Base-by-base conservation (phyloP, 2,113 vertebrate species). In the Sander lucioperca region DNA sequence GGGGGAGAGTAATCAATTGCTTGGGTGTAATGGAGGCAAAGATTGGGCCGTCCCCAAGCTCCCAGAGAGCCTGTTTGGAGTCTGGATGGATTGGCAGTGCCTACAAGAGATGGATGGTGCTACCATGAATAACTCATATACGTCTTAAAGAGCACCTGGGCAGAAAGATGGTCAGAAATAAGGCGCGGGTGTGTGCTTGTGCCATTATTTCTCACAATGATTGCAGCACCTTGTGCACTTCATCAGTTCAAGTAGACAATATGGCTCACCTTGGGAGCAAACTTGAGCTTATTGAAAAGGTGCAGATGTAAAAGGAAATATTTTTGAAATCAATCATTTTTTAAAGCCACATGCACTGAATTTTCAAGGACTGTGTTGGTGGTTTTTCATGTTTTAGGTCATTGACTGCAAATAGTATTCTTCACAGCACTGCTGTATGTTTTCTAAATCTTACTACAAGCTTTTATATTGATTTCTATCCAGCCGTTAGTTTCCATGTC, bases 1-100 rank as follows among this genome's bases (percentile, higher is more conserved):
- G 12, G 33, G 67, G 74, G 66, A 25, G 39, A 86, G 85, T 88
- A 93, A 93, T 93, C 88, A 93, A 81, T 93, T 88, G 82, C 84
- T 65, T 58, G 47, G 75, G 81, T 70, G 77, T 90, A 93, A 91
- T 80, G 36, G 83, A 91, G 85, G 83, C 72, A 86, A 78, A 87
- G 85, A 93, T 90, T 91, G 84, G 90, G 64, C 87, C 19, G 59
- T 88, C 53, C 62, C 72, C 25, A 59, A 78, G 68, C 80, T 79
- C 75, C 82, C 70, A 19, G 79, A 74, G 84, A 92, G 91, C 74
- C 86, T 56, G 51, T 74, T 68, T 76, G 86, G 73, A 89, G 63
- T 83, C 58, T 68, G 85, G 84, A 91, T 93, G 74, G 86, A 94
- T 89, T 82, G 88, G 80, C 77, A 80, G 69, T 53, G 59, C 86